A percentile compares a stretch with the other conserved stretches of the same genome.
phyloP scores from a whole-genome alignment of 92 coral and sea anemone species.

The Isaurus tuberculatus region DNA sequence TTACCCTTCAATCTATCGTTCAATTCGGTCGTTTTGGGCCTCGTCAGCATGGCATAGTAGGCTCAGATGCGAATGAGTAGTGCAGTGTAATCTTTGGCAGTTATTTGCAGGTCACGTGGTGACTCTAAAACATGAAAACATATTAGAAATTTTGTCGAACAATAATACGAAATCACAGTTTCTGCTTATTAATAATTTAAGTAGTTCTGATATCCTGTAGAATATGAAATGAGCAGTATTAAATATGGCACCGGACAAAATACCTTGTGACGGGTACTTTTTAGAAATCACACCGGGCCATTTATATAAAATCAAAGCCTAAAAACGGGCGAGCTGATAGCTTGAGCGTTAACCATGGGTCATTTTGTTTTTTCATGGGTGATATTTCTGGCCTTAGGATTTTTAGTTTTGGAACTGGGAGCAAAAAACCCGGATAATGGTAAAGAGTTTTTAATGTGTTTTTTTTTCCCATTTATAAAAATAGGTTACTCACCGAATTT shows the following conservation, averaged over 20 bases:
- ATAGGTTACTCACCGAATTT: no score
- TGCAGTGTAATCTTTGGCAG: no score
- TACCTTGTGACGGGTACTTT: constrained; percentile 12
- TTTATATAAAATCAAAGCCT: constrained; percentile 5
- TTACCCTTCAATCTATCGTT: no score
- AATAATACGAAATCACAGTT: neutral
- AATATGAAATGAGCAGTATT: constrained; percentile 32
- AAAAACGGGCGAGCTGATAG: neutral
- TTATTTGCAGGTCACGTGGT: no score
- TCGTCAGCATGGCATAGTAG: no score
- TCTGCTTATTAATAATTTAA: constrained; percentile 25
- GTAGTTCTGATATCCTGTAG: neutral
- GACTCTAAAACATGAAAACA: no score
- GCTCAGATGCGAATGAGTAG: no score
- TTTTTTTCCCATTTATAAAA: neutral
- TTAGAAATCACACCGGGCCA: neutral
- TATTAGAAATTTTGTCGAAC: neutral
- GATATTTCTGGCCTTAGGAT: neutral
- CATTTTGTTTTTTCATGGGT: neutral
- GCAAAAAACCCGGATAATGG: constrained; percentile 26
- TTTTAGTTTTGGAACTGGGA: neutral
- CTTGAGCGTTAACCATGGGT: constrained; percentile 6
- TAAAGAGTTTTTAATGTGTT: neutral
- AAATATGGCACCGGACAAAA: constrained; percentile 25
- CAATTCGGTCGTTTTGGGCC: no score